Percentiles rank a stretch among this genome's conserved stretches.
These are phyloP conservation scores for Clunio marinus DNA, from an alignment of 2,888 invertebrate species.

Conservation along the genomic window DNA sequence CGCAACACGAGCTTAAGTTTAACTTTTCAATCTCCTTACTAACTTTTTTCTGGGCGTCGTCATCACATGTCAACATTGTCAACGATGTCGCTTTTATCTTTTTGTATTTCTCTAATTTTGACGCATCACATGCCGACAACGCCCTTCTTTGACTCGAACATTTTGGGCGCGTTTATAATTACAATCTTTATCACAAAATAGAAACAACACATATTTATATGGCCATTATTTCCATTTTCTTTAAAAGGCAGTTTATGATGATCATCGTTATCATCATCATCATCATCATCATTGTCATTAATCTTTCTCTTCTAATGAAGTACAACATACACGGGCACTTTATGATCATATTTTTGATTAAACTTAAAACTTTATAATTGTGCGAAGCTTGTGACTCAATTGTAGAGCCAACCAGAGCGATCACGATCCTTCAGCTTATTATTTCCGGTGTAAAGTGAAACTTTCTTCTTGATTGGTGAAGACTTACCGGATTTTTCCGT, in stretches of 20 bases:
- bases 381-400: conserved; percentile 31
- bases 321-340: conserved; percentile 4
- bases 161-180: conserved; percentile 1
- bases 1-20: neutral
- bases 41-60: too few relatives aligned
- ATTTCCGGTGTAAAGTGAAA: conserved; percentile 13
- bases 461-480: conserved; percentile 36
- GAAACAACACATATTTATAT: neutral
- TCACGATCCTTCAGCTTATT: conserved; percentile 23
- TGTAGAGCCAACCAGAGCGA: conserved; percentile 34
- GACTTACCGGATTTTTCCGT: conserved; percentile 24
- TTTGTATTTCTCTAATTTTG: neutral
- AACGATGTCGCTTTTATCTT: too few relatives aligned
- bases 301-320: too few relatives aligned
- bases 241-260: conserved; percentile 13
- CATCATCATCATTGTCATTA: too few relatives aligned
- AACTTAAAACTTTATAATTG: neutral
- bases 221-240: conserved; percentile 21
- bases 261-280: too few relatives aligned
- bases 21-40: neutral
- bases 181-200: conserved; percentile 11
- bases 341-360: too few relatives aligned
- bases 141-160: too few relatives aligned
- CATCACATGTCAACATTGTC: too few relatives aligned
- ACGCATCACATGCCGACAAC: neutral